Percentiles rank a stretch among this genome's conserved stretches.
phyloP scores from a whole-genome alignment of 2,888 invertebrate species.

The Polydrusus cervinus region DNA sequence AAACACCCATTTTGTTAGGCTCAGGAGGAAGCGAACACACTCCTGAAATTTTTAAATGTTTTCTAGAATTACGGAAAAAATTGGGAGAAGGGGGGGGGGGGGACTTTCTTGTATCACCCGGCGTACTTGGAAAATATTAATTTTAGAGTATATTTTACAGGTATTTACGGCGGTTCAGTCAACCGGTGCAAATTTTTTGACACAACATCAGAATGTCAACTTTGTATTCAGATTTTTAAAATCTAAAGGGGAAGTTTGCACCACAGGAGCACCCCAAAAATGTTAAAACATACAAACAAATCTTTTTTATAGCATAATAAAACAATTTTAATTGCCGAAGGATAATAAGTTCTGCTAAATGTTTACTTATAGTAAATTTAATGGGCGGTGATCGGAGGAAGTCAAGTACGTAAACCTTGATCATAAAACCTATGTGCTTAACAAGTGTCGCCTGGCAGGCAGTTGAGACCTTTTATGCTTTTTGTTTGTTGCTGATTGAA shows the following conservation, averaged over 20 bases:
- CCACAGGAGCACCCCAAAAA: conserved; percentile 40
- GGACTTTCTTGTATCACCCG: too few species aligned
- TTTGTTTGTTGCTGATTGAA: conserved; percentile 61
- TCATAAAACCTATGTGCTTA: conserved; percentile 62
- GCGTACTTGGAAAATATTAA: too few species aligned
- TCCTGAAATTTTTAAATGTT: too few species aligned
- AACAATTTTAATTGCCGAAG: conserved; percentile 48
- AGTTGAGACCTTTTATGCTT: conserved; percentile 60
- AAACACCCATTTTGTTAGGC: too few species aligned
- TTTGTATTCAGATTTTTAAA: too few species aligned
- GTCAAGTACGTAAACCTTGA: conserved; percentile 62
- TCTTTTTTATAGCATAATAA: conserved; percentile 39
- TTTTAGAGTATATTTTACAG: too few species aligned
- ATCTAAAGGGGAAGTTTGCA: conserved; percentile 30
- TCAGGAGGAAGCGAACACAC: too few species aligned
- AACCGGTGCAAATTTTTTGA: too few species aligned
- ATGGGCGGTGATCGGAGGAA: conserved; percentile 61
- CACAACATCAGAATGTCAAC: too few species aligned
- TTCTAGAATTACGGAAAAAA: too few species aligned
- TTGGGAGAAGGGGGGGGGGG: too few species aligned
- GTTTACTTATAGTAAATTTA: conserved; percentile 45
- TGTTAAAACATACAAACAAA: conserved; percentile 35
- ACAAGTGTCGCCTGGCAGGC: conserved; percentile 63
- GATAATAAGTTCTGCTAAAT: conserved; percentile 50
- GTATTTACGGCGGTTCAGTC: too few species aligned